phyloP scores from a whole-genome alignment of 2,797 vertebrate species.

The Zenarchopterus dispar region DNA sequence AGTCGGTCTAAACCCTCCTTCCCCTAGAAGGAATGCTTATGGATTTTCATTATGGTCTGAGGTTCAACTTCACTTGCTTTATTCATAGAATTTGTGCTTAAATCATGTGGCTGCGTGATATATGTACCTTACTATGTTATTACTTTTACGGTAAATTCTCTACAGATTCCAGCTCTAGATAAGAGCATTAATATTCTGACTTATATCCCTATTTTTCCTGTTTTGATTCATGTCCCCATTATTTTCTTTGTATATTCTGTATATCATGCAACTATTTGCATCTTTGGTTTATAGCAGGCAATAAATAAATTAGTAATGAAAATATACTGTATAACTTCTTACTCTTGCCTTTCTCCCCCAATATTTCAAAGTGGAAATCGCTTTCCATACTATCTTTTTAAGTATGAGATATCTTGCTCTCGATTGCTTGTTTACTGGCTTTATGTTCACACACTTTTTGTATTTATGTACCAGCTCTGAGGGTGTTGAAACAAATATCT shows the following conservation, averaged over 20 bases:
- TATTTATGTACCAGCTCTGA: conserved; percentile 14
- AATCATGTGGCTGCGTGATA: conserved; percentile 1
- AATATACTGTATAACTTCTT: background rate
- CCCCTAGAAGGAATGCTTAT: too few species aligned
- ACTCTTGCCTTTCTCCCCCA: background rate
- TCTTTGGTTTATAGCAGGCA: conserved; percentile 9
- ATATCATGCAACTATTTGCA: conserved; percentile 18
- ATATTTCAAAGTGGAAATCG: background rate
- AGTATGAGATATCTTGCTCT: background rate
- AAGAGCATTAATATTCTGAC: background rate
- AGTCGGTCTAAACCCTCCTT: background rate
- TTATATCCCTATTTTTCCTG: too few species aligned
- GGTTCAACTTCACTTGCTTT: conserved; percentile 12
- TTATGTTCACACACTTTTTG: conserved; percentile 15
- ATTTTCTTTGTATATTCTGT: conserved; percentile 9
- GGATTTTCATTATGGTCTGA: too few species aligned
- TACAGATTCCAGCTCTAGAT: conserved; percentile 22
- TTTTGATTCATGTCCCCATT: conserved; percentile 5
- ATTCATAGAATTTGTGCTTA: conserved; percentile 16
- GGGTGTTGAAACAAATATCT: conserved; percentile 7
- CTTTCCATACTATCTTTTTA: background rate
- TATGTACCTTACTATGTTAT: conserved; percentile 1
- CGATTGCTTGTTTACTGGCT: background rate
- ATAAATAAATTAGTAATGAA: background rate
- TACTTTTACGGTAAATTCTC: conserved; percentile 15